A percentile compares a stretch with the other conserved stretches of the same genome.
These are phyloP conservation scores for Chrysolina oricalcia DNA, from an alignment of 2,888 invertebrate genomes.

Conservation along the genomic window DNA sequence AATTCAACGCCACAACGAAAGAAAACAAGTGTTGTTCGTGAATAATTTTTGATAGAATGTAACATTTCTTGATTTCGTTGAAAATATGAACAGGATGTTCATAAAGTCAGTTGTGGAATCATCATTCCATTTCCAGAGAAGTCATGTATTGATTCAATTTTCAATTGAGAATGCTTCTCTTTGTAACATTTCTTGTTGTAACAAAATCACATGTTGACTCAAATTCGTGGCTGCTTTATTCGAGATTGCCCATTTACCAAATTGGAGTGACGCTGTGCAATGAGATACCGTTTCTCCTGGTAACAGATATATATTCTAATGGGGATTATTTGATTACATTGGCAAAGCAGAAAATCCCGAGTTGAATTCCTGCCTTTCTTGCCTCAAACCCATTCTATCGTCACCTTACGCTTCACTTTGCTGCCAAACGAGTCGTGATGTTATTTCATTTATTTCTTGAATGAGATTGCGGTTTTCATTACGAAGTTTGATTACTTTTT, in stretches of 20 bases:
- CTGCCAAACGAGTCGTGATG: slow-evolving; percentile 24
- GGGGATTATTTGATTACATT: slow-evolving; percentile 41
- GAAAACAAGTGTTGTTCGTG: too few species aligned
- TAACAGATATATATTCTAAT: slow-evolving; percentile 38
- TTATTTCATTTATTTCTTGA: slow-evolving; percentile 39
- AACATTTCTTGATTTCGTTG: too few species aligned
- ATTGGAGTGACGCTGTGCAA: background rate
- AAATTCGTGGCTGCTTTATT: too few species aligned
- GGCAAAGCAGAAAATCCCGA: slow-evolving; percentile 39
- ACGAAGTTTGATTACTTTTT: slow-evolving; percentile 45
- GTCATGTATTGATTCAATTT: too few species aligned
- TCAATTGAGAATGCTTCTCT: too few species aligned
- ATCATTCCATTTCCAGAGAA: too few species aligned
- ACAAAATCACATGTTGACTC: too few species aligned
- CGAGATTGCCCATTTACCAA: background rate
- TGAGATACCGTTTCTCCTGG: slow-evolving; percentile 1
- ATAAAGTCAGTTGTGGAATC: too few species aligned
- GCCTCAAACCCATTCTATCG: slow-evolving; percentile 30
- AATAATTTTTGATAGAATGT: too few species aligned
- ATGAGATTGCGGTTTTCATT: slow-evolving; percentile 39
- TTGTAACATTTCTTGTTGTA: too few species aligned
- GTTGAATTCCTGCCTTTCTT: slow-evolving; percentile 42
- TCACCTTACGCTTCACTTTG: slow-evolving; percentile 35
- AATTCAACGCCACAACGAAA: too few species aligned
- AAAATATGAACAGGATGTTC: too few species aligned